These are phyloP conservation scores for Bos javanicus DNA, from an alignment of 2,113 vertebrate species.

Conservation along the genomic window DNA sequence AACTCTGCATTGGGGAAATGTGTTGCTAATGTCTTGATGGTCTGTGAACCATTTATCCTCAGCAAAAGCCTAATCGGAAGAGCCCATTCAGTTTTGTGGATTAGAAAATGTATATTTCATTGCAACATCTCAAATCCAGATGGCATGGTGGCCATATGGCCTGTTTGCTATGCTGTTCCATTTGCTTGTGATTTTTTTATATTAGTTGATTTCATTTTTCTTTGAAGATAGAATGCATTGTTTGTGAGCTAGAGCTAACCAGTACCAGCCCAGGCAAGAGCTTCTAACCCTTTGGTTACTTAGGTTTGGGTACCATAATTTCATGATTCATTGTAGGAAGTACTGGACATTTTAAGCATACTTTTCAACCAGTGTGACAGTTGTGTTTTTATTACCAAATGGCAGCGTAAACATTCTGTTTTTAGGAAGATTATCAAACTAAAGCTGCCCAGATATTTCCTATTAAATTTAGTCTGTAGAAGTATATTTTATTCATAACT, in stretches of 20 bases:
- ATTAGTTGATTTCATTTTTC: conserved; percentile 35
- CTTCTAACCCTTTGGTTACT: not conserved
- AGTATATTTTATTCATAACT: conserved; percentile 8
- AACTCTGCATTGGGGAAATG: not conserved
- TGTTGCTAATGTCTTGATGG: not conserved
- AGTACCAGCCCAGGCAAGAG: not conserved
- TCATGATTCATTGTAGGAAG: not conserved
- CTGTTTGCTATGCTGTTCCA: conserved; percentile 6
- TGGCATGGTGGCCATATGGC: conserved; percentile 7
- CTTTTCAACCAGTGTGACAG: not conserved
- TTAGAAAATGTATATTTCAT: not conserved
- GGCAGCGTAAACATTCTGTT: not conserved
- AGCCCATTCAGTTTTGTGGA: not conserved
- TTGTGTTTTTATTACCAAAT: conserved; percentile 5
- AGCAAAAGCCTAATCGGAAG: not conserved
- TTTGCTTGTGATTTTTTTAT: conserved; percentile 41
- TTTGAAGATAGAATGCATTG: conserved; percentile 34
- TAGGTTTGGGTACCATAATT: conserved; percentile 8
- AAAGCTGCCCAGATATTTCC: not conserved
- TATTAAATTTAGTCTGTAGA: conserved; percentile 16
- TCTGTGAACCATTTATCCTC: not conserved
- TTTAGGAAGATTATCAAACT: conserved; percentile 20
- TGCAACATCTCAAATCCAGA: conserved; percentile 41
- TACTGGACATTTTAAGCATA: not conserved
- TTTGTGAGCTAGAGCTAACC: not conserved